These are phyloP conservation scores for Microhierax caerulescens DNA, from an alignment of 2,797 vertebrate genomes.

Conservation along the genomic window DNA sequence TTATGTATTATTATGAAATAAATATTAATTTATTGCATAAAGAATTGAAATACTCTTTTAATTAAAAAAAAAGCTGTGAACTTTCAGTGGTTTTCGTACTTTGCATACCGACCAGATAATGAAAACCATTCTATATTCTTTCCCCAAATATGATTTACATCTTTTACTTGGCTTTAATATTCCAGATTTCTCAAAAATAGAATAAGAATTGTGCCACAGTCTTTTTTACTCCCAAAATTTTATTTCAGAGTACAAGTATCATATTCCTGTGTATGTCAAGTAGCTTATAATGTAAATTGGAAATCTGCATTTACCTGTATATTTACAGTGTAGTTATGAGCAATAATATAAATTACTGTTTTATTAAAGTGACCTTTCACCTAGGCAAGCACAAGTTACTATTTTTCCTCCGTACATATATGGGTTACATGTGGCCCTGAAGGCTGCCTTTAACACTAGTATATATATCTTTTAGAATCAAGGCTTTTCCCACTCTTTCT, in stretches of 20 bases:
- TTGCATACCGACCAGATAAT: not conserved
- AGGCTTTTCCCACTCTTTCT: not conserved
- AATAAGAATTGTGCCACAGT: not conserved
- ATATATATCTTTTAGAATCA: not conserved
- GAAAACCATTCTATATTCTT: not conserved
- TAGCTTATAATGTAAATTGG: not conserved
- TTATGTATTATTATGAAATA: constrained; percentile 41
- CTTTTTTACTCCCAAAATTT: not conserved
- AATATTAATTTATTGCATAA: constrained; percentile 32
- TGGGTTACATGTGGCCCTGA: not conserved
- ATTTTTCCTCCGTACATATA: not conserved
- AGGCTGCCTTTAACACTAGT: not conserved
- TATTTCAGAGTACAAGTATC: not conserved
- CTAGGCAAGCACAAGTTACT: not conserved
- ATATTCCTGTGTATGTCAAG: not conserved
- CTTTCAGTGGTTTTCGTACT: not conserved
- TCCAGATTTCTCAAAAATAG: not conserved
- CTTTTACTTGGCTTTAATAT: not conserved
- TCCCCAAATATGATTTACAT: not conserved
- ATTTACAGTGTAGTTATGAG: not conserved
- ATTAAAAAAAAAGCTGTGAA: not conserved
- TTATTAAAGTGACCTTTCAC: not conserved
- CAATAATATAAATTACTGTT: not conserved
- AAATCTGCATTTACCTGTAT: not conserved
- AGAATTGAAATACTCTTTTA: not conserved